Evolutionary conservation across 2,797 vertebrate genomes (phyloP), one percentile per base, ranked within the genome.

Genomic region (Antrozous pallidus): DNA sequence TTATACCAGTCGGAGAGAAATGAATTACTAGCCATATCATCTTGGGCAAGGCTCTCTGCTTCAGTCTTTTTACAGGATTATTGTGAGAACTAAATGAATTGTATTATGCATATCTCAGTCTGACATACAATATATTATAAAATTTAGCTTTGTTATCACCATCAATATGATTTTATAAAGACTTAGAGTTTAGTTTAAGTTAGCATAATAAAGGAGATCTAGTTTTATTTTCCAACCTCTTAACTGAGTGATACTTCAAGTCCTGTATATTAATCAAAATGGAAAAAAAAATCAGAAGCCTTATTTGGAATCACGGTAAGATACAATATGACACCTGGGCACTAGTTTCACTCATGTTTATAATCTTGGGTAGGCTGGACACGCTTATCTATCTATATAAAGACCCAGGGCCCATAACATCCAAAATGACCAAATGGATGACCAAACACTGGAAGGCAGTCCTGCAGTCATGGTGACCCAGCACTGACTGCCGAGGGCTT

Each of bases 191-290:
- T 45, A 49, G 26, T 69, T 13, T 2, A 47, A 45, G 31, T 58
- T 16, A 86, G 51, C 40, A 73, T 24, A 58, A 31, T 40, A 47
- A 86, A 69, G 80, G n/a, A 86, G 63, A 42, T 18, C 51, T 79
- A 42, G 6, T 42, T 83, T 89, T 87, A 94, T 61, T 70, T 67
- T 45, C 8, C 58, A 88, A 13, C 0, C 49, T 90, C 51, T 61
- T 88, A 40, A 49, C 16, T 20, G 56, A 82, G 54, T 63, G 28
- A 77, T 73, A 71, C 17, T 92, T 94, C 36, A 87, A 77, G 16
- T 79, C 24, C 18, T 71, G 75, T 94, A 58, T 63, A 79, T 93
- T 65, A 82, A 88, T 69, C 61, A 91, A 91, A 95, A 75, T 73
- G 24, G 36, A 40, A 70, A 90, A 78, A 33, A 74, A 33, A 12